Conservation (phyloP, 2,888 invertebrate species). For the Craniophora ligustri region DNA sequence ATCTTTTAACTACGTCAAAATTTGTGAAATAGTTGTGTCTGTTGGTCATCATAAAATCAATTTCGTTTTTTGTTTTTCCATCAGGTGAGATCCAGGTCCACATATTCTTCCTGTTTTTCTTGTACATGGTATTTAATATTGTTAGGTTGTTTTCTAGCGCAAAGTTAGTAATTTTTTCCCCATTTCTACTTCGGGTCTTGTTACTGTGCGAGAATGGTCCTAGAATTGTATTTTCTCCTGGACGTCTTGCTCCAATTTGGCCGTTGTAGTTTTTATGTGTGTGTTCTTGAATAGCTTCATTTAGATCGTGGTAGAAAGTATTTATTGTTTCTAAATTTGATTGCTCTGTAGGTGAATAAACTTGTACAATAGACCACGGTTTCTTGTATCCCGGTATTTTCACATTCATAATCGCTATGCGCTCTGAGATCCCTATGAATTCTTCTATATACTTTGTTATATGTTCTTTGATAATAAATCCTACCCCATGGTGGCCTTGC, state of each 20-base stretch:
- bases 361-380: constrained; percentile 3
- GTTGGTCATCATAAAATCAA: constrained; percentile 23
- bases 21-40: too few species aligned
- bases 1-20: too few species aligned
- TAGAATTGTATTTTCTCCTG: not conserved
- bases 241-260: not conserved
- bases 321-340: not conserved
- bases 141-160: constrained; percentile 16
- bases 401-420: constrained; percentile 1
- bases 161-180: constrained; percentile 9
- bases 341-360: constrained; percentile 4
- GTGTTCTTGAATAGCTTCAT: not conserved
- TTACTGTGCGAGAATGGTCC: constrained; percentile 1
- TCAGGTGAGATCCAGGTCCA: constrained; percentile 36
- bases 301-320: not conserved
- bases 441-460: not conserved
- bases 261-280: not conserved
- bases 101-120: constrained; percentile 4
- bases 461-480: constrained; percentile 7
- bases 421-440: constrained; percentile 8
- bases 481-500: not conserved
- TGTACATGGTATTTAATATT: constrained; percentile 8
- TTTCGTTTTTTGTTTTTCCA: constrained; percentile 27
- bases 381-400: not conserved
- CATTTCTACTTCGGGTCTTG: constrained; percentile 10